Conservation (phyloP, 2,888 invertebrate species). For the Nipponacmea schrenckii region DNA sequence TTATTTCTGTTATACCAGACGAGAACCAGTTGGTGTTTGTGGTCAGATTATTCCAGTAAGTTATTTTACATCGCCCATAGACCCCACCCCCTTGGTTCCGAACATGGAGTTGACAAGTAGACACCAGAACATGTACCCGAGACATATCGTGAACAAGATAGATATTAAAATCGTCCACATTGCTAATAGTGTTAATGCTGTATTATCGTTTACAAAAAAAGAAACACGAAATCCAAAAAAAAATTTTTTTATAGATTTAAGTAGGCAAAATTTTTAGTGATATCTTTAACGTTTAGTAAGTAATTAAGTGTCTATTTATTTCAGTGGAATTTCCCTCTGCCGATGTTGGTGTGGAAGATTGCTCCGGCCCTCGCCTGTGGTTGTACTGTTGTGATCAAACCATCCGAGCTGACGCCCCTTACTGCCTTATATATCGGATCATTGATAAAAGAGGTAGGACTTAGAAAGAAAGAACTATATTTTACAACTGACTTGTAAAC, state of each 20-base stretch:
- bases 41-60: conserved; percentile 72
- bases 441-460: conserved; percentile 59
- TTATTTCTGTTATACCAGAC: conserved; percentile 77
- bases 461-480: too few relatives aligned
- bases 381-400: conserved; percentile 63
- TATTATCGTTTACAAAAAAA: too few relatives aligned
- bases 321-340: conserved; percentile 66
- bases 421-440: conserved; percentile 63
- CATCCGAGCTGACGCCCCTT: conserved; percentile 68
- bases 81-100: too few relatives aligned
- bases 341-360: conserved; percentile 59
- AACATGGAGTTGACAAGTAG: too few relatives aligned
- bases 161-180: too few relatives aligned
- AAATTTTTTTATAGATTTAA: too few relatives aligned
- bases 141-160: too few relatives aligned
- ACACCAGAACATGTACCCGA: too few relatives aligned
- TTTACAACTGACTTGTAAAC: too few relatives aligned
- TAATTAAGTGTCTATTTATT: conserved; percentile 52
- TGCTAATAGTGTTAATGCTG: too few relatives aligned
- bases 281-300: background rate
- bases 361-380: conserved; percentile 66
- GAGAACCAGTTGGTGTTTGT: conserved; percentile 75
- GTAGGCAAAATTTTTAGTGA: too few relatives aligned
- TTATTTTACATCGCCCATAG: conserved; percentile 6
- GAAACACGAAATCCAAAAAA: too few relatives aligned